phyloP scores from a whole-genome alignment of 2,113 vertebrate species.

The Noctilio leporinus region DNA sequence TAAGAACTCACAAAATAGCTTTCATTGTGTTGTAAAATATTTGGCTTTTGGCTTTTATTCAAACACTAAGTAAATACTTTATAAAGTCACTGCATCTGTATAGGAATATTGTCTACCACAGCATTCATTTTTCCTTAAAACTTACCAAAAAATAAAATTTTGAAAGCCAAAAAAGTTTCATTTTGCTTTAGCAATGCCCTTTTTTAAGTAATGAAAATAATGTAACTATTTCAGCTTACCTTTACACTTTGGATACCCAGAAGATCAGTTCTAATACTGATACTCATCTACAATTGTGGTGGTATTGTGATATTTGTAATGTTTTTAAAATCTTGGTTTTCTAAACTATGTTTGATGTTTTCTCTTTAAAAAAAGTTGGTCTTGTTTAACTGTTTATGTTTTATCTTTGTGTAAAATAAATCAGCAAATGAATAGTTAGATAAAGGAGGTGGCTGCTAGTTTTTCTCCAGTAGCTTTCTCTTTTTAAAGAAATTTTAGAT shows the following conservation, averaged over 20 bases:
- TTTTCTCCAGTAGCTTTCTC: background rate
- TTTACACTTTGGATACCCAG: background rate
- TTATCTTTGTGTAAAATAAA: background rate
- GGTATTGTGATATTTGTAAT: background rate
- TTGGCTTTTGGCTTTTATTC: constrained; percentile 20
- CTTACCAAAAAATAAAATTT: background rate
- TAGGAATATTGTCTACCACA: background rate
- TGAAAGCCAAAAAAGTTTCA: background rate
- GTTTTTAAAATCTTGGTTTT: background rate
- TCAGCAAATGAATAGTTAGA: background rate
- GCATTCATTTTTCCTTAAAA: background rate
- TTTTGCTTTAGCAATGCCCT: background rate
- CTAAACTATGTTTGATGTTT: background rate
- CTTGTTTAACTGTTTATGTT: background rate
- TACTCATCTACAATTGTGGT: background rate
- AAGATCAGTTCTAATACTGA: background rate
- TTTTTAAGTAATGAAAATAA: background rate
- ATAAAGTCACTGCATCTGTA: background rate
- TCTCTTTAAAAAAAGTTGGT: background rate
- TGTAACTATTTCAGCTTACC: background rate
- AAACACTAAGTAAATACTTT: background rate
- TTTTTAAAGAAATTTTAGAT: background rate
- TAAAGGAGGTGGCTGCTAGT: background rate
- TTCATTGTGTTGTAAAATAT: background rate
- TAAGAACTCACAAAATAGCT: background rate